phyloP scores from a whole-genome alignment of 2,797 vertebrate genomes.

The Acanthiza pusilla region DNA sequence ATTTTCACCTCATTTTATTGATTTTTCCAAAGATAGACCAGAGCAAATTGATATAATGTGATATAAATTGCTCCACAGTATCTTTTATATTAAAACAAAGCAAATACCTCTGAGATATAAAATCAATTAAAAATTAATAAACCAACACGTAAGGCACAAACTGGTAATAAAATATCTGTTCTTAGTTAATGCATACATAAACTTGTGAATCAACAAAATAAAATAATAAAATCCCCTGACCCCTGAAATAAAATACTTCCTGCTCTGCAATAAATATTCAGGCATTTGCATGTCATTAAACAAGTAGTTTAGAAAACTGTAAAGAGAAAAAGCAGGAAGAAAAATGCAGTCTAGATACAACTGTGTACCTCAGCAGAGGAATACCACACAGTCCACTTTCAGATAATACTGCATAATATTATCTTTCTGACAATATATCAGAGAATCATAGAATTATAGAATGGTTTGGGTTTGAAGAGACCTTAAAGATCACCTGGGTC shows the following conservation, averaged over 20 bases:
- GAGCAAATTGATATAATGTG: neutral
- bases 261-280: neutral
- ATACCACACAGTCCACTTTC: neutral
- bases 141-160: neutral
- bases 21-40: constrained; percentile 16
- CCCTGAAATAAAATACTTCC: neutral
- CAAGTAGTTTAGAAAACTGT: neutral
- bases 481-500: neutral
- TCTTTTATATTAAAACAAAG: neutral
- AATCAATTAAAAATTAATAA: constrained; percentile 13
- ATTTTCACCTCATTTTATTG: neutral
- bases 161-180: neutral
- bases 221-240: neutral
- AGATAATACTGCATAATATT: neutral
- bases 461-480: neutral
- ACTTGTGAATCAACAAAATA: neutral
- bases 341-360: neutral
- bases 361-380: neutral
- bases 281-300: neutral
- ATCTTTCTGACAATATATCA: neutral
- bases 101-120: neutral
- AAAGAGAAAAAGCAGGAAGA: neutral
- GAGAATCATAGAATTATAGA: neutral
- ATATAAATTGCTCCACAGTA: neutral
- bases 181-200: neutral